These are phyloP conservation scores for Rhagophthalmus giganteus DNA, from an alignment of 2,888 invertebrate species.

Conservation along the genomic window DNA sequence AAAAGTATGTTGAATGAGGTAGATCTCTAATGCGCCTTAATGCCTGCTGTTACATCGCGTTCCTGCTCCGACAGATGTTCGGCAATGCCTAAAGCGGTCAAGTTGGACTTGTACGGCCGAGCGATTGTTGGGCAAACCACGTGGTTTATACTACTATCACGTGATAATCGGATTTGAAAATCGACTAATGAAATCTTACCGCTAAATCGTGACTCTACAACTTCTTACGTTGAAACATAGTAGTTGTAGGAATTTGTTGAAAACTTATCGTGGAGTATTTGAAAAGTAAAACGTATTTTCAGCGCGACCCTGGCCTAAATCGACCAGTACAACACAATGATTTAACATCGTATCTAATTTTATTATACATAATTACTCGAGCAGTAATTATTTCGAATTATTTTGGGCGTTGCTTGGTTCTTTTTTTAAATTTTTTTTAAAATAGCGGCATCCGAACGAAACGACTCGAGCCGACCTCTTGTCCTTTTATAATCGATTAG, in stretches of 20 bases:
- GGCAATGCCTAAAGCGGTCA: conserved; percentile 28
- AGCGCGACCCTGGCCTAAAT: conserved; percentile 32
- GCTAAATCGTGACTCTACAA: no score
- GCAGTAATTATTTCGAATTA: no score
- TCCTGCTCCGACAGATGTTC: conserved; percentile 22
- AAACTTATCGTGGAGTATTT: no score
- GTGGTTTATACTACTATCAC: conserved; percentile 32
- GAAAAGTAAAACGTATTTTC: conserved; percentile 22
- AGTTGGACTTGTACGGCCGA: conserved; percentile 29
- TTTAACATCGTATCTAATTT: no score
- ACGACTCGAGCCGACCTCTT: no score
- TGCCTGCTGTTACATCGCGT: conserved; percentile 12
- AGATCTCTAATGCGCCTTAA: conserved; percentile 6
- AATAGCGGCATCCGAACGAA: no score
- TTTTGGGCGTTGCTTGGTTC: no score
- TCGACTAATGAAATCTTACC: no score
- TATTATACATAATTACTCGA: no score
- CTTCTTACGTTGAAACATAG: no score
- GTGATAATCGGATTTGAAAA: conserved; percentile 26
- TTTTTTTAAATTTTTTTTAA: background rate
- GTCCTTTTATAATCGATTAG: no score
- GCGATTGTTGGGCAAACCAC: conserved; percentile 29
- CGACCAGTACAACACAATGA: conserved; percentile 2
- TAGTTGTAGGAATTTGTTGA: no score
- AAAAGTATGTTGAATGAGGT: conserved; percentile 14